Base-by-base conservation (phyloP, 2,797 vertebrate species). In the Rhodeus uyekii region DNA sequence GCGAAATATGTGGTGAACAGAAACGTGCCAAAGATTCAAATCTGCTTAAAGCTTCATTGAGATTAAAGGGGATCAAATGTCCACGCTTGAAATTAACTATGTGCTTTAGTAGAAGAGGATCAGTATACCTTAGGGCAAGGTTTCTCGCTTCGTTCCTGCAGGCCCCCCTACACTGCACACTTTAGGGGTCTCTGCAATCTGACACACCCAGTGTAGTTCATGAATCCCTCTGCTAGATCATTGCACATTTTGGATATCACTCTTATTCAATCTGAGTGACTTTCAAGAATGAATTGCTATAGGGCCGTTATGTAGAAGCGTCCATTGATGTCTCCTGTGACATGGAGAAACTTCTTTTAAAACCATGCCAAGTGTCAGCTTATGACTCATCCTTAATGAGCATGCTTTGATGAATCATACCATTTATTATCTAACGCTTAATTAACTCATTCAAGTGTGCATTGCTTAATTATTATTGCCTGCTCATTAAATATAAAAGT, bases 1-100 rank as follows among this genome's bases (percentile, higher is more conserved):
- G 76, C 83, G 81, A 92, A 91, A 88, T 92, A 91, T 91, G 90
- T 73, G 86, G 58, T 89, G 86, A 86, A 88, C 88, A 86, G 82
- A 86, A 90, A 84, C 83, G 73, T 55, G 91, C 87, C 85, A 53
- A 89, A 90, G 60, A 86, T 82, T 77, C 36, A 90, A 90, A 89
- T 80, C 84, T 86, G 76, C 82, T 76, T 75, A 76, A 86, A 86
- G 72, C 67, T 36, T 63, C 50, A 85, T 84, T 88, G n/a, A 78
- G 67, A 61, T 83, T 18, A 74, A 44, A 64, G 55, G 10, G 71
- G 50, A 46, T 87, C 32, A 42, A 73, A 77, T 69, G 48, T 68
- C 29, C 50, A 2, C 64, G 32, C 67, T 27, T 32, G 32, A 48
- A 34, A 78, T 81, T 10, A 74, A 64, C n/a, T 63, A 48, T 65